These are phyloP conservation scores for Magallana ariakensis DNA, from an alignment of 1,140 invertebrate species.

Conservation along the genomic window DNA sequence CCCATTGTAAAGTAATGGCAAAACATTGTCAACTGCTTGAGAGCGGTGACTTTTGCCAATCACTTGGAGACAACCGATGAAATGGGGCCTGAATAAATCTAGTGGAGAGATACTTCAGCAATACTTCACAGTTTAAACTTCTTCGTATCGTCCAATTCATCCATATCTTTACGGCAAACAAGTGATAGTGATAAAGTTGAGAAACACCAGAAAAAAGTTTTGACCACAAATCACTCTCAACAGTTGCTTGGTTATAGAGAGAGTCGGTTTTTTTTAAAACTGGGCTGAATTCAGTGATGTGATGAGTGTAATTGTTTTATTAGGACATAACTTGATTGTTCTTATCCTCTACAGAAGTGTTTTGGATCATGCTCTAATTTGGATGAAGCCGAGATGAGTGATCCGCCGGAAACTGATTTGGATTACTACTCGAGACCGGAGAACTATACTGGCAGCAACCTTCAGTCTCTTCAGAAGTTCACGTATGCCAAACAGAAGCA, in stretches of 20 bases:
- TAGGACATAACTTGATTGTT: background rate
- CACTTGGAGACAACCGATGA: constrained; percentile 8
- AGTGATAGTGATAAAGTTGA: background rate
- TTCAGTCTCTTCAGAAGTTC: constrained; percentile 64
- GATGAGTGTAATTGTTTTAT: constrained; percentile 2
- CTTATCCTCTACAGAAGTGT: background rate
- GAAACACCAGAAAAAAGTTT: background rate
- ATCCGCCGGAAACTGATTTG: constrained; percentile 70
- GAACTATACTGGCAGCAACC: constrained; percentile 73
- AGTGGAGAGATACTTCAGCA: constrained; percentile 21
- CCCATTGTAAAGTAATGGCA: constrained; percentile 35
- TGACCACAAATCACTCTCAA: constrained; percentile 11
- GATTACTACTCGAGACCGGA: constrained; percentile 73
- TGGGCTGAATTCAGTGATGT: background rate
- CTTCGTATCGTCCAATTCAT: constrained; percentile 9
- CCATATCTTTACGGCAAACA: constrained; percentile 34
- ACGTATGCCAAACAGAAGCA: constrained; percentile 64
- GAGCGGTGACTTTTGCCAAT: constrained; percentile 13
- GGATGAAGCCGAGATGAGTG: constrained; percentile 40
- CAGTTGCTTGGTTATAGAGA: background rate
- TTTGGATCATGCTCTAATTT: background rate
- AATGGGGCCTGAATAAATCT: constrained; percentile 9
- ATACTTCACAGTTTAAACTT: constrained; percentile 35
- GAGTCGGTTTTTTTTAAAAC: background rate
- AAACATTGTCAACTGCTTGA: constrained; percentile 36